Evolutionary conservation across 2,888 invertebrate species (phyloP).

Genomic region (Phlogophora meticulosa): DNA sequence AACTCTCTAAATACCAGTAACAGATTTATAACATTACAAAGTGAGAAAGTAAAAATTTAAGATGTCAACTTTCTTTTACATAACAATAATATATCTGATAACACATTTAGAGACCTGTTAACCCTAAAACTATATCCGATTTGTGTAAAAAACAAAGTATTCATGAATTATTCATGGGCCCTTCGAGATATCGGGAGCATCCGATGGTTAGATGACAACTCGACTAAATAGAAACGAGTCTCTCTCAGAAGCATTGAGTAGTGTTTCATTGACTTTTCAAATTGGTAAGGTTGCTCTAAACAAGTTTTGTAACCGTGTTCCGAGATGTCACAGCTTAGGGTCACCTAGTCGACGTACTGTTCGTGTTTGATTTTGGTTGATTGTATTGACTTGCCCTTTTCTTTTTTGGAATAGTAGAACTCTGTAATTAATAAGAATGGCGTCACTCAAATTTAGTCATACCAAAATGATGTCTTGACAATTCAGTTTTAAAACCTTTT

Average conservation of each 20-base stretch:
- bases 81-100: slow-evolving; percentile 58
- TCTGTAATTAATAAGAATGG: slow-evolving; percentile 4
- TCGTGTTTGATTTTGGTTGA: slow-evolving; percentile 58
- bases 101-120: slow-evolving; percentile 57
- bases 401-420: slow-evolving; percentile 38
- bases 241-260: slow-evolving; percentile 15
- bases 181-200: slow-evolving; percentile 60
- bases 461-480: neutral
- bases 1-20: slow-evolving; percentile 55
- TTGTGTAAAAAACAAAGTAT: slow-evolving; percentile 55
- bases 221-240: slow-evolving; percentile 48
- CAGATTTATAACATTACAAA: slow-evolving; percentile 46
- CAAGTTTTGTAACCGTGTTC: slow-evolving; percentile 68
- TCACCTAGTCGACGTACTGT: slow-evolving; percentile 50
- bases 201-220: slow-evolving; percentile 37
- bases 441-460: neutral
- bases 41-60: slow-evolving; percentile 56
- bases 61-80: slow-evolving; percentile 63
- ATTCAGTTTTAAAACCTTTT: neutral
- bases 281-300: slow-evolving; percentile 53
- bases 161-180: slow-evolving; percentile 67
- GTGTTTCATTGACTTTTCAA: slow-evolving; percentile 38
- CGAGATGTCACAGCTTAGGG: slow-evolving; percentile 59
- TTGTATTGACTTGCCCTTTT: slow-evolving; percentile 41
- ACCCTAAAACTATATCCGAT: slow-evolving; percentile 69